These are phyloP conservation scores for Caenorhabditis sinica DNA, from an alignment of 2,888 invertebrate species.

Conservation along the genomic window DNA sequence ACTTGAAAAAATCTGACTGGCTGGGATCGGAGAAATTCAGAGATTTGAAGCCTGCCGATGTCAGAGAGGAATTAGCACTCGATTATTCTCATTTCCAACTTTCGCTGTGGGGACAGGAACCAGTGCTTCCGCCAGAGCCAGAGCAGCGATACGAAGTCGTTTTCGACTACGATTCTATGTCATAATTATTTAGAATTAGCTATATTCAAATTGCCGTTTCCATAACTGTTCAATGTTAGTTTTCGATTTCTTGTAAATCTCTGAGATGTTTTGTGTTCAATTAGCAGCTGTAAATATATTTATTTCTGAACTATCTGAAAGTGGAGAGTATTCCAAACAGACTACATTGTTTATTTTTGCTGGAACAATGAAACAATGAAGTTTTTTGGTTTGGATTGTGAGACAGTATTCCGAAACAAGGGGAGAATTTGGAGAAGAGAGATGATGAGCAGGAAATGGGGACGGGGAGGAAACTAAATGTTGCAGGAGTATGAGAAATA, in stretches of 20 bases:
- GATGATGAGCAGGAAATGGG: too few relatives aligned
- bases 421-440: too few relatives aligned
- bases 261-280: not conserved
- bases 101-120: slow-evolving; percentile 43
- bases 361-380: slow-evolving; percentile 19
- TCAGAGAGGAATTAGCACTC: slow-evolving; percentile 30
- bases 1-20: slow-evolving; percentile 46
- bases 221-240: slow-evolving; percentile 10
- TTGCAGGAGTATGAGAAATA: not conserved
- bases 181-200: slow-evolving; percentile 4
- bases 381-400: not conserved
- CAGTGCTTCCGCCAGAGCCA: slow-evolving; percentile 26
- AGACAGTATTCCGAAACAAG: not conserved
- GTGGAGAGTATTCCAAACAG: slow-evolving; percentile 16
- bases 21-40: not conserved
- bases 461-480: too few relatives aligned
- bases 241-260: slow-evolving; percentile 3
- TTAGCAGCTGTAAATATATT: slow-evolving; percentile 30
- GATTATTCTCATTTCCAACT: slow-evolving; percentile 47
- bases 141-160: slow-evolving; percentile 43
- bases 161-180: slow-evolving; percentile 48
- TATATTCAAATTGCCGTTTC: not conserved
- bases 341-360: slow-evolving; percentile 42
- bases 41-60: slow-evolving; percentile 8
- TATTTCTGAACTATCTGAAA: slow-evolving; percentile 25